Evolutionary conservation across 2,113 vertebrate species (phyloP), one percentile per base, ranked within the genome.

Genomic region (Semnopithecus entellus): DNA sequence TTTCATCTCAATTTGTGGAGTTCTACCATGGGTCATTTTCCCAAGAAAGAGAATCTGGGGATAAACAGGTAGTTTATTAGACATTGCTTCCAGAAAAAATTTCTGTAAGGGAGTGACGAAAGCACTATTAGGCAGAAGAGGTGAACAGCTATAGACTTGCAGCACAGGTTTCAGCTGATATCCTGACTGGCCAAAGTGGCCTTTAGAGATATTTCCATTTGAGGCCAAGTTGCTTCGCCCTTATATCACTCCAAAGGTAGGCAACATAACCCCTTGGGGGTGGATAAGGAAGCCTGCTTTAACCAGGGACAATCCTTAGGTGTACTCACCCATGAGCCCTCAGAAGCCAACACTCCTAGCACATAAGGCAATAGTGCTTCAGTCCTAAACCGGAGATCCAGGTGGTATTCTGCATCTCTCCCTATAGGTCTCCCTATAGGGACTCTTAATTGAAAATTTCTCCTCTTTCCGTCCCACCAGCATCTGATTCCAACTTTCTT

Each of bases 141-240:
- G 0, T 64, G 27, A 83, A 35, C 22, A 45, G 20, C 13, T 50
- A 48, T 10, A 9, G 4, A 45, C 38, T 8, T 43, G 14, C 35
- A 78, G 10, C 18, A 76, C 55, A 57, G 52, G 38, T 23, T 27
- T 35, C 25, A 8, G 0, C 7, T 70, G 61, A 92, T 43, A 32
- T 18, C 35, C 52, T 59, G 45, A 70, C n/a, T 35, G 8, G 22
- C 30, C 32, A 1, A 13, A 18, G 23, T 3, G 6, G 70, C 55
- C 7, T 73, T 84, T n/a, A 30, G 35, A 87, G 11, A 40, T 32
- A 11, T 14, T 17, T 43, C 12, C 32, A 11, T 3, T 7, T 17
- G 9, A 70, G 48, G 12, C 6, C 35, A 66, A 12, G 1, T 10
- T 9, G 40, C 20, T n/a, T 0, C 11, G 3, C 0, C 22, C 17